phyloP scores from a whole-genome alignment of 2,113 vertebrate species.

The Oncorhynchus masou region DNA sequence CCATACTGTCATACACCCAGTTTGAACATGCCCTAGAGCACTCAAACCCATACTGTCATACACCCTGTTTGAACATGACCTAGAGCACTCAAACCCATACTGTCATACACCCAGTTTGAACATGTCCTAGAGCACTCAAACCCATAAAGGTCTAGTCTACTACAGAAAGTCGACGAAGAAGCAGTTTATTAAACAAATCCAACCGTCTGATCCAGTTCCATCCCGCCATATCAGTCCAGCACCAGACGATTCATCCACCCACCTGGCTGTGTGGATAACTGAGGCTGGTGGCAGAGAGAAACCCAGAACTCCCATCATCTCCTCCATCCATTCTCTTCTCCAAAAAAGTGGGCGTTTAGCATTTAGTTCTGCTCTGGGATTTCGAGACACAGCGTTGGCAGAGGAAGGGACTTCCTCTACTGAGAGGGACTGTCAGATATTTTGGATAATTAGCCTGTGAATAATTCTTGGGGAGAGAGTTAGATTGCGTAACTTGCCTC shows the following conservation, averaged over 20 bases:
- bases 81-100: too few species aligned
- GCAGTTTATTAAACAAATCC: background rate
- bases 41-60: too few species aligned
- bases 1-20: too few species aligned
- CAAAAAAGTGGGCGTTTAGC: constrained; percentile 17
- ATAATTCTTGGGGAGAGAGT: constrained; percentile 20
- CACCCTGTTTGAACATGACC: too few species aligned
- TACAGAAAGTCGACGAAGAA: background rate
- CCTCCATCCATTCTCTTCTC: constrained; percentile 29
- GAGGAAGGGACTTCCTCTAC: constrained; percentile 23
- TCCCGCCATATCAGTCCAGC: background rate
- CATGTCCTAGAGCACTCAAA: background rate
- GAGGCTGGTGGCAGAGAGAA: background rate
- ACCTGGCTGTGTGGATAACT: background rate
- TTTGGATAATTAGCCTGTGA: constrained; percentile 42
- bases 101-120: too few species aligned
- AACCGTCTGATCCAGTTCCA: background rate
- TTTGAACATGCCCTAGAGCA: too few species aligned
- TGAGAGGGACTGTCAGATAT: constrained; percentile 34
- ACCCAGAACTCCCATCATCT: background rate
- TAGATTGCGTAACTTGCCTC: constrained; percentile 20
- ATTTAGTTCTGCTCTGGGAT: constrained; percentile 29
- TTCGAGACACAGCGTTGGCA: constrained; percentile 37
- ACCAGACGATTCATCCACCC: background rate
- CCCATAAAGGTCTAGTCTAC: background rate